These are phyloP conservation scores for Chiridota heheva DNA, from an alignment of 35 echinoderm and acorn worm species.

Conservation along the genomic window DNA sequence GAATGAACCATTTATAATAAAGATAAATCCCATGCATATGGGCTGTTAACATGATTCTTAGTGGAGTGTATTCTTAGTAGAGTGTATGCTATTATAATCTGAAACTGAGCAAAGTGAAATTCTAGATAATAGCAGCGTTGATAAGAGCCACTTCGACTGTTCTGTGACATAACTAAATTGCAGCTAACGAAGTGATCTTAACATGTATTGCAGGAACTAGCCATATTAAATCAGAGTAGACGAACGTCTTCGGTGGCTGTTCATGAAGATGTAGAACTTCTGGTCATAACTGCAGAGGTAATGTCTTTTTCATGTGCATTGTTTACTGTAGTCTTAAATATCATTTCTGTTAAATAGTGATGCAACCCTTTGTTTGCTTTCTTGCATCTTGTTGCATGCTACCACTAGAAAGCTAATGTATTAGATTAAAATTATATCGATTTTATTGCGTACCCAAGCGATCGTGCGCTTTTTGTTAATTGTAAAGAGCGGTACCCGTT, in stretches of 20 bases:
- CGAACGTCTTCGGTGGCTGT: conserved; percentile 59
- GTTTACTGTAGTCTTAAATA: background rate
- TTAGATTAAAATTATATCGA: background rate
- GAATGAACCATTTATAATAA: too few relatives aligned
- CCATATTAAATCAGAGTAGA: conserved; percentile 61
- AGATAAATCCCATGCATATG: too few relatives aligned
- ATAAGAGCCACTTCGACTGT: background rate
- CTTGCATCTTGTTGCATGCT: background rate
- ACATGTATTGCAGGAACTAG: conserved; percentile 51
- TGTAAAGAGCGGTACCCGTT: too few relatives aligned
- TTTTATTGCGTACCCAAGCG: background rate
- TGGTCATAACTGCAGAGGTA: conserved; percentile 72
- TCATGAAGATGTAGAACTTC: conserved; percentile 51
- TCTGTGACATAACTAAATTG: background rate
- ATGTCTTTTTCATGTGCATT: background rate
- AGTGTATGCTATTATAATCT: too few relatives aligned
- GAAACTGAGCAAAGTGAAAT: too few relatives aligned
- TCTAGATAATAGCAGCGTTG: too few relatives aligned
- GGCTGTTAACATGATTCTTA: too few relatives aligned
- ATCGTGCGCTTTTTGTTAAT: conserved; percentile 3
- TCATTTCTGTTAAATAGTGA: background rate
- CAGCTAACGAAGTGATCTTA: background rate
- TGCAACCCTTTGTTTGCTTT: background rate
- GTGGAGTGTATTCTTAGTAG: too few relatives aligned
- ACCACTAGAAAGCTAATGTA: background rate